Base-by-base conservation (phyloP, 1,140 invertebrate genomes). In the Sminthurides bifidus region DNA sequence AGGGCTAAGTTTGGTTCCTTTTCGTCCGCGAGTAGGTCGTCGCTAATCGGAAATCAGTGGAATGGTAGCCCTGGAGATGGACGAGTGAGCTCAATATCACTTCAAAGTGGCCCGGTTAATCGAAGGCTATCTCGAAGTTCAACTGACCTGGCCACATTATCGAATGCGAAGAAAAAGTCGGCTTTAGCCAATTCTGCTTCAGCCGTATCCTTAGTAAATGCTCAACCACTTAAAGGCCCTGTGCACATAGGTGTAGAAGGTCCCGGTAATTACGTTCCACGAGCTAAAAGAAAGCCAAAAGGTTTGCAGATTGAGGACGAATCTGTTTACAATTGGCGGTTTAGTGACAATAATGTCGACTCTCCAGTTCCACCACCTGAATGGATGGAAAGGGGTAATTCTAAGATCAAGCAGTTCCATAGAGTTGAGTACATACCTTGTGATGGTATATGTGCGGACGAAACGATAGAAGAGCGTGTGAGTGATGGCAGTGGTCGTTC, bases 371-470 rank as follows among this genome's bases (percentile, higher is more conserved):
- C 6, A 23, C n/a, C 35, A 14, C 17, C 30, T 21, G 48, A 31
- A 17, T 26, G 27, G 6, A 33, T 24, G 37, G 4, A 5, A 15
- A 12, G 19, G 23, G 4, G 8, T 3, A 38, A 52, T 33, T 49
- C 26, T 12, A 52, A 35, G 23, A 51, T 33, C 12, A 46, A 48
- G 17, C 19, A n/a, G 19, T 55, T 44, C 46, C 63, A 65, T 50
- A 48, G 58, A n/a, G 59, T 65, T 15, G 63, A 65, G 30, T 65
- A 65, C 33, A 44, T 65, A 23, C 63, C 63, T 21, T 65, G 63
- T 56, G 63, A 65, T 41, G 63, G 63, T 4, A 65, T 65, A 35
- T 65, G 63, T 56, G 57, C 59, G 2, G 59, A 61, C 19, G 63
- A 65, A 46, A 52, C 56, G 10, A 21, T 61, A 26, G 26, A 50